Base-by-base conservation (phyloP, 2,797 vertebrate genomes). In the Astyanax mexicanus region DNA sequence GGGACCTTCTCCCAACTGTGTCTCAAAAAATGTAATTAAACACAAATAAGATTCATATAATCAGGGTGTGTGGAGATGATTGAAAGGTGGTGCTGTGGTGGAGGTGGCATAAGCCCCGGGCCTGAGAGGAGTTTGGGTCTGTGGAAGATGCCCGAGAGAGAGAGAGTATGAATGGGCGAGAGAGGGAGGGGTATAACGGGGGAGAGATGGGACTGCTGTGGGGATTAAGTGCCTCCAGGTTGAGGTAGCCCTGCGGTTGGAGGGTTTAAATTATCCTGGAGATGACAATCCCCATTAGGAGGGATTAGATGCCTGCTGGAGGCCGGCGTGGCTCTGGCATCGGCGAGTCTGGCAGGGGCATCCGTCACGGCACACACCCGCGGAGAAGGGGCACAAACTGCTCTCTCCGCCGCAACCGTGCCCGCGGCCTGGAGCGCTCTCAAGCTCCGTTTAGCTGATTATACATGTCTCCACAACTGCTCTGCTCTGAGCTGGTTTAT, bases 11-110 rank as follows among this genome's bases (percentile, higher is more conserved):
- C 89, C 92, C 92, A 89, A 93, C 92, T 87, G 92, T 84, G 93
- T 92, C 88, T 91, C 90, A 91, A 92, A 93, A 93, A 94, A 93
- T 93, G 90, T 93, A 93, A 93, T 94, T 94, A 94, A 94, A 93
- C 90, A 89, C 88, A 93, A 90, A 93, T 93, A 93, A 91, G 89
- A 92, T 91, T 90, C 92, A 93, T 89, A 90, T 90, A 92, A 92
- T 93, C 91, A 91, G 87, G 44, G 88, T 85, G 88, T 88, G 85
- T 86, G 51, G 77, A 75, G 78, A 91, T 93, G 92, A 91, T 93
- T 92, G 92, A 92, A 93, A 93, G 91, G 91, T 92, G 88, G 87
- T 90, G 90, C 89, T 90, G 91, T 90, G 88, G 86, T 88, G 90
- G 88, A 87, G 89, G 89, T 89, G 87, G 90, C 87, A 88, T 87